phyloP scores from a whole-genome alignment of 2,113 vertebrate species.

The Engraulis encrasicolus region DNA sequence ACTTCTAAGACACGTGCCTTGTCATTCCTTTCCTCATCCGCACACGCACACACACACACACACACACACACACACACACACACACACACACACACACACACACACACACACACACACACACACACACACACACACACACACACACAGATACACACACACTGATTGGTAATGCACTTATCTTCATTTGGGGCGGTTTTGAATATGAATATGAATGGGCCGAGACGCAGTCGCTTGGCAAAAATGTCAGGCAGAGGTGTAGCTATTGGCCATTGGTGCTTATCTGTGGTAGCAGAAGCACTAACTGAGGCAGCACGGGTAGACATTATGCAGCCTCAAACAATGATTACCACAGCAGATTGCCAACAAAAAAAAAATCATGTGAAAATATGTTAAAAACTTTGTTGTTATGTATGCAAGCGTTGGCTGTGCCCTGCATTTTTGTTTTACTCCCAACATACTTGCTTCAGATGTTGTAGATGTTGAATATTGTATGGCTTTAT shows the following conservation, averaged over 20 bases:
- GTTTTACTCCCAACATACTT: background rate
- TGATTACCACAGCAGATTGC: background rate
- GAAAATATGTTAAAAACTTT: too few species aligned
- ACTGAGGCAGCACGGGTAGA: background rate
- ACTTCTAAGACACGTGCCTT: too few species aligned
- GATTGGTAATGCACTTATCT: background rate
- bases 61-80: too few species aligned
- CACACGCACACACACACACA: too few species aligned
- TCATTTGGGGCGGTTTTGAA: background rate
- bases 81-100: too few species aligned
- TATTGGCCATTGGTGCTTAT: background rate
- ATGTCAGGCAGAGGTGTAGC: background rate
- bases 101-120: background rate
- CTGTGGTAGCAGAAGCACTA: background rate
- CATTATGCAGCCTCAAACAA: background rate
- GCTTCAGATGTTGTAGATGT: background rate
- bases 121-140: background rate
- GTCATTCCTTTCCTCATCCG: too few species aligned
- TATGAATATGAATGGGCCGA: background rate
- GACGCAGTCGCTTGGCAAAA: background rate
- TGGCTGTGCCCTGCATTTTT: background rate
- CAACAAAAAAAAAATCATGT: background rate
- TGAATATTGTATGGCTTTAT: background rate
- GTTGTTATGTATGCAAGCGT: background rate
- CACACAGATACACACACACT: background rate